Evolutionary conservation across 2,797 vertebrate species (phyloP).

Genomic region (Novumbra hubbsi): DNA sequence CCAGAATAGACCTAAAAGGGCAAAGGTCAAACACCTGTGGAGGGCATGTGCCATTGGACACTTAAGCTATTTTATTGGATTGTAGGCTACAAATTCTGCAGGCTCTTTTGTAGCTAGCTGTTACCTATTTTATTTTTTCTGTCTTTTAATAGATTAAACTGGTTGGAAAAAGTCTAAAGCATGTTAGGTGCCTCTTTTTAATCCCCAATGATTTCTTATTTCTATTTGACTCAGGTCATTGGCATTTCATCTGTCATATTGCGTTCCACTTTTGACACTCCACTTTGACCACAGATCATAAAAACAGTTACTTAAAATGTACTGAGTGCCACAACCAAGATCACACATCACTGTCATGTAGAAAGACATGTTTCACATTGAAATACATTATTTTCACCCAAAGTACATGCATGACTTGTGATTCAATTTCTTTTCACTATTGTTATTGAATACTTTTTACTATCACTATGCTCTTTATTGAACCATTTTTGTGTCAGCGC

Average conservation of each 20-base stretch:
- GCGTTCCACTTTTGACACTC: not conserved
- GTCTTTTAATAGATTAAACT: not conserved
- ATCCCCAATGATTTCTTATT: not conserved
- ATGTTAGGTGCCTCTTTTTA: not conserved
- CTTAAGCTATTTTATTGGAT: not conserved
- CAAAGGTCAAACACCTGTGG: conserved; percentile 32
- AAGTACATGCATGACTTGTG: no score
- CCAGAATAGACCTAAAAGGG: not conserved
- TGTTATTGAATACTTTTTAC: no score
- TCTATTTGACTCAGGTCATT: not conserved
- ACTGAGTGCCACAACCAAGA: no score
- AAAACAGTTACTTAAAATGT: no score
- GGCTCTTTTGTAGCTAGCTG: not conserved
- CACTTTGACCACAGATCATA: no score
- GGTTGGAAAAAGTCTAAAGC: not conserved
- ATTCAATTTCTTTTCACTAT: no score
- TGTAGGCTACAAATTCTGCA: not conserved
- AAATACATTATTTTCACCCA: no score
- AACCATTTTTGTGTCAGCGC: no score
- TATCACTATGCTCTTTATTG: no score
- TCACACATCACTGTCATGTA: no score
- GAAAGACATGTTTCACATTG: no score
- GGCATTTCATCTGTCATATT: not conserved
- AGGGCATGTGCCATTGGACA: conserved; percentile 4
- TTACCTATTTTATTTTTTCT: not conserved